phyloP scores from a whole-genome alignment of 2,888 invertebrate species.

The Empis stercorea region DNA sequence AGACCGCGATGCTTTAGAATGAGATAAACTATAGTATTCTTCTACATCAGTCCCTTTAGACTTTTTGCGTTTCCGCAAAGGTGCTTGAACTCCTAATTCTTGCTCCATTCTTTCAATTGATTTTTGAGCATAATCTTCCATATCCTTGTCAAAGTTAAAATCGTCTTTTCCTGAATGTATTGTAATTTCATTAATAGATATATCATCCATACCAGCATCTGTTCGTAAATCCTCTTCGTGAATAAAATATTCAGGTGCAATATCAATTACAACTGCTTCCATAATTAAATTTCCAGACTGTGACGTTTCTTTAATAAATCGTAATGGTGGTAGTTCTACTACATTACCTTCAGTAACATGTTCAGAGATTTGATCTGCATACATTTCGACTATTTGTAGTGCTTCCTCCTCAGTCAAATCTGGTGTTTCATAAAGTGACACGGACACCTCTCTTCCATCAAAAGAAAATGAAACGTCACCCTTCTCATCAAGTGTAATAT shows the following conservation, averaged over 20 bases:
- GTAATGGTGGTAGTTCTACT: constrained; percentile 71
- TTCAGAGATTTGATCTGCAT: constrained; percentile 83
- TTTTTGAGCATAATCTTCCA: constrained; percentile 36
- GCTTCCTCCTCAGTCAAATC: constrained; percentile 88
- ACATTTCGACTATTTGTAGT: constrained; percentile 84
- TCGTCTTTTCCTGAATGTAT: constrained; percentile 41
- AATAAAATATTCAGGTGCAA: constrained; percentile 70
- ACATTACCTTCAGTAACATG: constrained; percentile 74
- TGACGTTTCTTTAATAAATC: constrained; percentile 81
- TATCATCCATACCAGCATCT: constrained; percentile 76
- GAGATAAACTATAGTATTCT: constrained; percentile 51
- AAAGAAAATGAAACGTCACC: constrained; percentile 83
- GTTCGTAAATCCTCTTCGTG: constrained; percentile 71
- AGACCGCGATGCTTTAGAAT: constrained; percentile 41
- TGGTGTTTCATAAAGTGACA: constrained; percentile 82
- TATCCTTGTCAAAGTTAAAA: constrained; percentile 36
- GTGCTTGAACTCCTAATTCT: constrained; percentile 43
- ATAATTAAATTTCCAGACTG: constrained; percentile 75
- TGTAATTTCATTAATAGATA: constrained; percentile 66
- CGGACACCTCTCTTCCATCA: constrained; percentile 83
- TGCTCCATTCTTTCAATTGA: constrained; percentile 39
- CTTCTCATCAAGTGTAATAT: constrained; percentile 64
- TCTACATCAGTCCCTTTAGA: constrained; percentile 51
- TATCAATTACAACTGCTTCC: constrained; percentile 86
- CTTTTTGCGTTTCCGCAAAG: constrained; percentile 43